Evolutionary conservation across 2,113 vertebrate species (phyloP).

Genomic region (Arenaria interpres): DNA sequence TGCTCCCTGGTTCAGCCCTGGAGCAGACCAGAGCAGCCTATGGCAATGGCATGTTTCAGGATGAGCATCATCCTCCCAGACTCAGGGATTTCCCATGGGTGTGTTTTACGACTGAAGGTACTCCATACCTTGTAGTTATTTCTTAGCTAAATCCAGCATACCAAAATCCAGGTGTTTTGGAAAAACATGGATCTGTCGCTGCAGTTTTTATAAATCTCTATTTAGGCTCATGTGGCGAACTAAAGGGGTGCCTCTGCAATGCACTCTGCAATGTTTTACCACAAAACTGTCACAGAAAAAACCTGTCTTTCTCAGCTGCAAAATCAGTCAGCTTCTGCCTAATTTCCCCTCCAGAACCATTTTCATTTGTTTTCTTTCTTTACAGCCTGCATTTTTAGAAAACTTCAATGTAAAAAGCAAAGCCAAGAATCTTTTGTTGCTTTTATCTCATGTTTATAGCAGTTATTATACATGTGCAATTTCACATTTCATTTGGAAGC

Average conservation of each 20-base stretch:
- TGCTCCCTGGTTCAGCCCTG: background rate
- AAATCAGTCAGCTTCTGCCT: background rate
- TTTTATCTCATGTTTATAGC: background rate
- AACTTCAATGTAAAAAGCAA: background rate
- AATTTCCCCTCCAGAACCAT: background rate
- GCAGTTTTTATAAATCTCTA: background rate
- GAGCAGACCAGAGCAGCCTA: background rate
- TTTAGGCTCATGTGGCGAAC: background rate
- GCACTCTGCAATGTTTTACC: background rate
- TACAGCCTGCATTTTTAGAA: background rate
- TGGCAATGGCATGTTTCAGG: background rate
- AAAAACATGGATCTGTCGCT: background rate
- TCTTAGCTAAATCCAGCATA: background rate
- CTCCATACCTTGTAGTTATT: background rate
- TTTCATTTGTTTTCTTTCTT: background rate
- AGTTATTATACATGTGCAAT: background rate
- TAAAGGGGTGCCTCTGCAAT: background rate
- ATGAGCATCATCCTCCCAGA: background rate
- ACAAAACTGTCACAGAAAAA: background rate
- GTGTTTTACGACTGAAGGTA: background rate
- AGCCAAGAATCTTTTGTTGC: background rate
- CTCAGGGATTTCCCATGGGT: background rate
- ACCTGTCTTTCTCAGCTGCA: background rate
- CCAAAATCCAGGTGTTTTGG: background rate
- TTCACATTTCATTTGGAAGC: background rate